Base-by-base conservation (phyloP, 2,888 invertebrate genomes). In the Hypena proboscidalis region DNA sequence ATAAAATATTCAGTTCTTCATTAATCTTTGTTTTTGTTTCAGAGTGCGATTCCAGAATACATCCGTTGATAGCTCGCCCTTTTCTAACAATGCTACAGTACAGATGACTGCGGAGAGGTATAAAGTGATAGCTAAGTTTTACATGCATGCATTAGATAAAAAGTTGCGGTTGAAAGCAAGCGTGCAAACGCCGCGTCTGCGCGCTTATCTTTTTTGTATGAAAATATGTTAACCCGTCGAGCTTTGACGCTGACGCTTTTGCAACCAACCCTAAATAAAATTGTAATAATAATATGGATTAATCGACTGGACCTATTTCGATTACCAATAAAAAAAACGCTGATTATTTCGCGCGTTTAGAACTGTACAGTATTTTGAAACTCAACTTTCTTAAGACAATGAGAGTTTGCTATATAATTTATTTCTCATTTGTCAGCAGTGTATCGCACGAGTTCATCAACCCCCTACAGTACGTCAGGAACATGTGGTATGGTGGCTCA, bases 41-140 rank as follows among this genome's bases (percentile, higher is more conserved):
- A 88, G 87, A 53, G 88, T 88, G 0, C 51, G 80, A 21, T 87
- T 77, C 51, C 80, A 76, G 11, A 83, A 77, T 36, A 59, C 67
- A 5, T 17, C 67, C 1, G 14, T 57, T 3, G 67, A 60, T 2
- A 53, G 45, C 0, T 26, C 53, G 4, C 37, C 70, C 0, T 39
- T 67, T 3, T 40, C 59, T 0, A 38, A 63, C 2, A 56, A 66
- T 6, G 67, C 83, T 4, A 49, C 70, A n/a, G 42, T 82, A 3
- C 74, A 82, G 20, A 65, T 80, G 37, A 72, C 70, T 0, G 54
- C 65, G 1, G 53, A 69, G 4, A 67, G 70, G 69, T 67, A 59
- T 4, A 3, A 3, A 13, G 1, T 4, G 1, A 1, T 3, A 2
- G 4, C n/a, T 13, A 11, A 20, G 7, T 5, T 2, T 29, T 19